Conservation (phyloP, 1,140 invertebrate species). For the Diploscapter pachys region DNA sequence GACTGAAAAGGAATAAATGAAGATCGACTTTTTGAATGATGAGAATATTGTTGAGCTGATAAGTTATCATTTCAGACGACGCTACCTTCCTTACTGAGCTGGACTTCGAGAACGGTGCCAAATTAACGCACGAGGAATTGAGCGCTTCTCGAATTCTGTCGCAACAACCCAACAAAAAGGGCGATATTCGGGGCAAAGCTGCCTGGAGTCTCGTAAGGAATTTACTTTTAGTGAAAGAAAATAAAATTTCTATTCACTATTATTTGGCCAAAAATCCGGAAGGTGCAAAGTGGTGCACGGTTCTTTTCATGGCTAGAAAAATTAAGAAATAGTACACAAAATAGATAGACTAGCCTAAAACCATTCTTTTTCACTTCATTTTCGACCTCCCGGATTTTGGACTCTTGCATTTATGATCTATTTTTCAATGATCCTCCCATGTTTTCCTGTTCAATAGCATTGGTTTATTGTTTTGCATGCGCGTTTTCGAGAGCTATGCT, state of each 20-base stretch:
- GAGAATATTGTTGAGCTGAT: background rate
- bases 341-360: too few species aligned
- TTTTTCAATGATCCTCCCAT: too few species aligned
- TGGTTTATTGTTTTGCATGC: too few species aligned
- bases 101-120: constrained; percentile 53
- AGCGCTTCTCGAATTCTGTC: constrained; percentile 33
- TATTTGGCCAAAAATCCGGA: too few species aligned
- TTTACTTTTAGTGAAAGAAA: background rate
- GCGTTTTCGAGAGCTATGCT: too few species aligned
- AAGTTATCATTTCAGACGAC: constrained; percentile 40
- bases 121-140: constrained; percentile 38
- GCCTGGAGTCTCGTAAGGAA: constrained; percentile 41
- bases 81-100: constrained; percentile 44
- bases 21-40: background rate
- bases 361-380: too few species aligned
- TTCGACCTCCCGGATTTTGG: too few species aligned
- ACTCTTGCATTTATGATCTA: too few species aligned
- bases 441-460: too few species aligned
- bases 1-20: background rate
- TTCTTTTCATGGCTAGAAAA: too few species aligned
- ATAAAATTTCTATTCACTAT: constrained; percentile 3
- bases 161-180: constrained; percentile 43
- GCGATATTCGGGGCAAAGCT: constrained; percentile 52
- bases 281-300: too few species aligned
- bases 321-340: too few species aligned